A percentile compares a stretch with the other conserved stretches of the same genome.
These are phyloP conservation scores for Homarus americanus DNA, from an alignment of 1,140 invertebrate genomes.

Conservation along the genomic window DNA sequence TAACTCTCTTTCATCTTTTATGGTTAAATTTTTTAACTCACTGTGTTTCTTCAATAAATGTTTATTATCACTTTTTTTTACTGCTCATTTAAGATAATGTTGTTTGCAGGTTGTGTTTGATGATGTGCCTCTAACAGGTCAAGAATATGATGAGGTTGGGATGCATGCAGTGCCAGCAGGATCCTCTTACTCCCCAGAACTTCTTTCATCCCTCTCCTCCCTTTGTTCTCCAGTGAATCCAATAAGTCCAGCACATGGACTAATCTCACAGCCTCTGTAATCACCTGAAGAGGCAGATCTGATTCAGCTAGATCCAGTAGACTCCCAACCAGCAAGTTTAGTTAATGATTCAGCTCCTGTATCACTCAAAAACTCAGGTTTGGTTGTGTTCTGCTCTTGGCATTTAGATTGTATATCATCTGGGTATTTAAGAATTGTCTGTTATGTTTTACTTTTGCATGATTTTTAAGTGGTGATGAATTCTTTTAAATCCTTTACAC, in stretches of 20 bases:
- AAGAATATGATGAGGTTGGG: constrained; percentile 12
- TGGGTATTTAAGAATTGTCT: too few species aligned
- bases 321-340: constrained; percentile 20
- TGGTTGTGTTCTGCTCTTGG: neutral
- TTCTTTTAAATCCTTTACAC: too few species aligned
- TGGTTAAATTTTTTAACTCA: too few species aligned
- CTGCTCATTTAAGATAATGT: too few species aligned
- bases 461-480: too few species aligned
- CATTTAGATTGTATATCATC: neutral
- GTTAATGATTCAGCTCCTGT: constrained; percentile 1
- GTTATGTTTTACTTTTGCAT: too few species aligned
- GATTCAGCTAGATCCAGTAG: neutral
- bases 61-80: too few species aligned
- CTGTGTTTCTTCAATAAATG: too few species aligned
- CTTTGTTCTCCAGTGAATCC: constrained; percentile 33
- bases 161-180: neutral
- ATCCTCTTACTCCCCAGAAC: constrained; percentile 22
- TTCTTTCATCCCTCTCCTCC: constrained; percentile 30
- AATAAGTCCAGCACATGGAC: neutral
- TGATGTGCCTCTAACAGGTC: neutral
- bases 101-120: constrained; percentile 24
- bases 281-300: neutral
- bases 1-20: too few species aligned
- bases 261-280: neutral
- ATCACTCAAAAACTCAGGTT: constrained; percentile 41